Conservation (phyloP, 2,888 invertebrate species). For the Drosophila percnosoma region DNA sequence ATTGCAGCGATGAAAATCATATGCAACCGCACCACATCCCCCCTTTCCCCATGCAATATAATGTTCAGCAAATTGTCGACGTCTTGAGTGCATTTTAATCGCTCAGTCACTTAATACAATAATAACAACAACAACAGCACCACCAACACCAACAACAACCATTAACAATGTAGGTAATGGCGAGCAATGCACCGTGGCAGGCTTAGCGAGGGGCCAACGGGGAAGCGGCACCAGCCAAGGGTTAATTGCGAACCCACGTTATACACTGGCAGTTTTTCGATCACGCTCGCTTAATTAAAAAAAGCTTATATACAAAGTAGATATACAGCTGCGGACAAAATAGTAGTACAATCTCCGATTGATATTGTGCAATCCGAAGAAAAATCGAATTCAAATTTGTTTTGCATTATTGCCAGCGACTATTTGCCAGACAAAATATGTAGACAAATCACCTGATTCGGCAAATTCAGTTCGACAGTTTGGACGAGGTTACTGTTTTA, state of each 20-base stretch:
- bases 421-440: background rate
- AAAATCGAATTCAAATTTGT: background rate
- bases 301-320: slow-evolving; percentile 25
- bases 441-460: background rate
- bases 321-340: background rate
- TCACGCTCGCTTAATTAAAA: slow-evolving; percentile 65
- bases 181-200: background rate
- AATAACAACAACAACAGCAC: slow-evolving; percentile 20
- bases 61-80: slow-evolving; percentile 56
- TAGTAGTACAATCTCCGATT: background rate
- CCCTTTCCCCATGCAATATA: slow-evolving; percentile 4
- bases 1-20: background rate
- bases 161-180: slow-evolving; percentile 37
- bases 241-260: slow-evolving; percentile 75
- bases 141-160: background rate
- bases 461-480: background rate
- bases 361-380: background rate
- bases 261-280: slow-evolving; percentile 34
- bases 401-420: background rate
- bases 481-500: background rate
- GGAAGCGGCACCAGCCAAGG: slow-evolving; percentile 45
- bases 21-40: background rate
- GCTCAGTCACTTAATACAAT: slow-evolving; percentile 38
- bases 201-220: background rate
- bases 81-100: slow-evolving; percentile 75